Percentiles rank a stretch among this genome's conserved stretches.
Conservation (phyloP, 2,797 vertebrate genomes). For the Betta splendens region DNA sequence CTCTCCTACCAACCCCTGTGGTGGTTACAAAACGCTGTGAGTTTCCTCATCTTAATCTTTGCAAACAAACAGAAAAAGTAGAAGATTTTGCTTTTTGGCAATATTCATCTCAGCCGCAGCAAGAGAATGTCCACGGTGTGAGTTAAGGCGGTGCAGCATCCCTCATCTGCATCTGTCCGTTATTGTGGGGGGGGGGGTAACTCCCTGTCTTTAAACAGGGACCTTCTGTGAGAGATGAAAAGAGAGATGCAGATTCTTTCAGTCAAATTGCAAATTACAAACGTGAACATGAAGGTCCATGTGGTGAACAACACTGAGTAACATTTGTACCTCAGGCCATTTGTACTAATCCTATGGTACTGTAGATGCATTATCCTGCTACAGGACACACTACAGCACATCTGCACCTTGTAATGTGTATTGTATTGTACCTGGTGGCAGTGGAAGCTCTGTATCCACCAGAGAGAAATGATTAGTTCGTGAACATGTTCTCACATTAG, state of each 20-base stretch:
- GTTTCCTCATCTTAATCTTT: slow-evolving; percentile 17
- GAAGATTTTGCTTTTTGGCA: slow-evolving; percentile 4
- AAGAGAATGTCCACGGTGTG: background rate
- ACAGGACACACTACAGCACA: background rate
- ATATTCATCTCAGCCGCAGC: background rate
- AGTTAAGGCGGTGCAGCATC: background rate
- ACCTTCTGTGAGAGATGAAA: too few relatives aligned
- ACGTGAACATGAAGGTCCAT: too few relatives aligned
- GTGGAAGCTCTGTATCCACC: slow-evolving; percentile 9
- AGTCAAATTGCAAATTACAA: too few relatives aligned
- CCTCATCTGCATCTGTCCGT: too few relatives aligned
- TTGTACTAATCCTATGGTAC: too few relatives aligned
- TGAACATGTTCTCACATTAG: slow-evolving; percentile 12
- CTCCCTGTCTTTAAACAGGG: too few relatives aligned
- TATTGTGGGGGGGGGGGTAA: too few relatives aligned
- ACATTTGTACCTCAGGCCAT: too few relatives aligned
- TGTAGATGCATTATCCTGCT: background rate
- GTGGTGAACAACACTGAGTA: too few relatives aligned
- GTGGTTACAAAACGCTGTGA: slow-evolving; percentile 11
- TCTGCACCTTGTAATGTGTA: background rate
- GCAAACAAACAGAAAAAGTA: slow-evolving; percentile 4
- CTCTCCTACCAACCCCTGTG: slow-evolving; percentile 36
- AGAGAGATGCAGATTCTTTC: too few relatives aligned
- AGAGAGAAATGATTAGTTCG: slow-evolving; percentile 10
- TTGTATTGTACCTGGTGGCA: background rate